Percentiles rank a stretch among this genome's conserved stretches.
Conservation (phyloP, 1,140 invertebrate genomes). For the fruit fly (Drosophila melanogaster) region DNA sequence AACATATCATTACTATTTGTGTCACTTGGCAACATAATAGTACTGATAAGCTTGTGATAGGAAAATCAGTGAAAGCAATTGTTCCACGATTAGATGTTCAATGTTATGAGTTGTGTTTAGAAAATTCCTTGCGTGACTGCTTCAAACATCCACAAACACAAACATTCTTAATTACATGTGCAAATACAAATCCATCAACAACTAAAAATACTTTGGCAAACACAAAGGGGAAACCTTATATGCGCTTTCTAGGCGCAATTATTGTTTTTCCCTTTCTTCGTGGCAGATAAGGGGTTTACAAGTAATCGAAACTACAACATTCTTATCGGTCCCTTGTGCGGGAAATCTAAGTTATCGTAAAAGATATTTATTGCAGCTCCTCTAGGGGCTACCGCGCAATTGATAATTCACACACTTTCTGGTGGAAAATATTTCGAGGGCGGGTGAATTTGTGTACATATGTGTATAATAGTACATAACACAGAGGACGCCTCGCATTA, state of each 20-base stretch:
- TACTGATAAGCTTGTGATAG: conserved; percentile 9
- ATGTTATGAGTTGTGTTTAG: conserved; percentile 41
- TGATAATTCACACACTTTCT: conserved; percentile 24
- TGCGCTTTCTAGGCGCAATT: conserved; percentile 68
- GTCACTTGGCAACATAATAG: neutral
- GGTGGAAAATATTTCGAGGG: conserved; percentile 39
- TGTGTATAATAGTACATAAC: conserved; percentile 7
- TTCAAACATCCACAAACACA: conserved; percentile 48
- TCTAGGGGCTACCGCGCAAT: conserved; percentile 17
- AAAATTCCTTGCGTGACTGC: conserved; percentile 33
- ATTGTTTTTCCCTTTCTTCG: conserved; percentile 27
- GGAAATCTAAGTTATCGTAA: conserved; percentile 1
- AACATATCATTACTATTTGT: neutral
- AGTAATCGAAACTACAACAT: neutral
- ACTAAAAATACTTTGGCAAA: conserved; percentile 74
- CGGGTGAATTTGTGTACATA: conserved; percentile 1
- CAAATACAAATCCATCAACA: conserved; percentile 32
- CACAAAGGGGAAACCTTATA: conserved; percentile 60
- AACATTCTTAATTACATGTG: conserved; percentile 56
- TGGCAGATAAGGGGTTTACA: neutral
- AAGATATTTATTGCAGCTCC: conserved; percentile 9
- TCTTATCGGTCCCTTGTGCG: neutral
- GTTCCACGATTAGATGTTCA: conserved; percentile 33
- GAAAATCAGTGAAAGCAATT: neutral
- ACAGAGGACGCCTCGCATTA: conserved; percentile 25